Base-by-base conservation (phyloP, 2,113 vertebrate species). In the Tor tambroides region DNA sequence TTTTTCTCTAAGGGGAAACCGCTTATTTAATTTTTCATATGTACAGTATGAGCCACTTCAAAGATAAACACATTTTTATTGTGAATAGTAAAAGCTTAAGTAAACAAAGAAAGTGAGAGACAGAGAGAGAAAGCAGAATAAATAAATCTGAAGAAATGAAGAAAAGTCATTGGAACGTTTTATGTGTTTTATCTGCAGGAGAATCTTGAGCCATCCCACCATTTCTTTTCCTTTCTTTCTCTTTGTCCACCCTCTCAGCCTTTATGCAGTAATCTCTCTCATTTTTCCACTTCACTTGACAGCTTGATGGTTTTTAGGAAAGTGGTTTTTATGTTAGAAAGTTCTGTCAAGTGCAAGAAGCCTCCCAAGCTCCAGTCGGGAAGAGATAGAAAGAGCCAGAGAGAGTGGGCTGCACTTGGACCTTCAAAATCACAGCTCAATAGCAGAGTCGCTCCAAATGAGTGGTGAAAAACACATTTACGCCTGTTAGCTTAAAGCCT, bases 251-350 rank as follows among this genome's bases (percentile, higher is more conserved):
- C 61, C 46, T 21, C 85, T 83, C 82, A 11, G 59, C 72, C 88
- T 83, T 87, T 65, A 46, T 67, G 32, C 88, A 82, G 61, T 89
- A 85, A 86, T 85, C 79, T 84, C 87, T 28, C 86, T 67, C 46
- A 21, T 78, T 90, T 92, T 93, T 91, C 88, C 87, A 90, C 89
- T 94, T 93, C 87, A 90, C 91, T 92, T 92, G 77, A 83, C 72
- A 41, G 91, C 85, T 89, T 92, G 88, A 91, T 93, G 90, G 83
- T 83, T 91, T 91, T 93, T 93, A 41, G 90, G 89, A 93, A 92
- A 92, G 90, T 92, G 91, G 80, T 81, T 93, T 88, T 88, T 86
- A 85, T 85, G 89, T 93, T 91, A 85, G 90, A 93, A 94, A 90
- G 90, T 91, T 93, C 89, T 87, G 83, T 89, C 81, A 83, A 89